A percentile compares a stretch with the other conserved stretches of the same genome.
phyloP scores from a whole-genome alignment of 2,797 vertebrate species.

The Hoplostethus atlanticus region DNA sequence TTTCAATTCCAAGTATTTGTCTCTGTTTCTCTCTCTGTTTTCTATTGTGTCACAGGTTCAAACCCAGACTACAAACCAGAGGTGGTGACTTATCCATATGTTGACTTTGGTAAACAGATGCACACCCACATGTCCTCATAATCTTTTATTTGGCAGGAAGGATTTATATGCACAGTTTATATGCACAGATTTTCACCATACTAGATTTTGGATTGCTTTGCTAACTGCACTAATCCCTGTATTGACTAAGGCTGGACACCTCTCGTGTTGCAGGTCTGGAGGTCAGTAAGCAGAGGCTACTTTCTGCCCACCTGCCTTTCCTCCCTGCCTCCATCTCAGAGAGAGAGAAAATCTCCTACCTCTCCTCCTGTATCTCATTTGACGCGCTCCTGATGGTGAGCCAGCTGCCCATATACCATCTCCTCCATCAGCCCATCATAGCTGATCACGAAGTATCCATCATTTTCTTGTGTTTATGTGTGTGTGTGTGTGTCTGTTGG shows the following conservation, averaged over 20 bases:
- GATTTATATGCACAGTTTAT: not conserved
- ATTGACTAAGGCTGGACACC: not conserved
- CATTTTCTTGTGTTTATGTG: slow-evolving; percentile 21
- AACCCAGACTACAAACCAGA: slow-evolving; percentile 86
- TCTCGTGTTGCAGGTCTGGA: slow-evolving; percentile 85
- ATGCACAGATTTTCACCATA: slow-evolving; percentile 11
- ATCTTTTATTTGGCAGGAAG: not conserved
- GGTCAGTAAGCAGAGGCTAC: slow-evolving; percentile 92
- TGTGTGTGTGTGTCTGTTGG: slow-evolving; percentile 21
- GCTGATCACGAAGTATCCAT: slow-evolving; percentile 28
- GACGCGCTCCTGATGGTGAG: slow-evolving; percentile 91
- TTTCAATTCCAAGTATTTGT: not conserved
- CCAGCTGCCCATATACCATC: slow-evolving; percentile 38
- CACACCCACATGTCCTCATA: not conserved
- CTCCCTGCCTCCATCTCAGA: slow-evolving; percentile 89
- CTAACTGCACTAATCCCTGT: not conserved
- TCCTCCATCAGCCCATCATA: slow-evolving; percentile 28
- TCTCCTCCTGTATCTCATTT: slow-evolving; percentile 93
- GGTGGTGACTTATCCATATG: slow-evolving; percentile 90
- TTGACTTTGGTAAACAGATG: slow-evolving; percentile 91
- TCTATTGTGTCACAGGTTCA: slow-evolving; percentile 71
- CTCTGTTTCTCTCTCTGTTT: not conserved
- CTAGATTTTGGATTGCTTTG: not conserved
- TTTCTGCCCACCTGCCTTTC: slow-evolving; percentile 91
- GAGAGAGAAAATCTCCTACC: slow-evolving; percentile 91